These are phyloP conservation scores for Gavia stellata DNA, from an alignment of 2,113 vertebrate species.

Conservation along the genomic window DNA sequence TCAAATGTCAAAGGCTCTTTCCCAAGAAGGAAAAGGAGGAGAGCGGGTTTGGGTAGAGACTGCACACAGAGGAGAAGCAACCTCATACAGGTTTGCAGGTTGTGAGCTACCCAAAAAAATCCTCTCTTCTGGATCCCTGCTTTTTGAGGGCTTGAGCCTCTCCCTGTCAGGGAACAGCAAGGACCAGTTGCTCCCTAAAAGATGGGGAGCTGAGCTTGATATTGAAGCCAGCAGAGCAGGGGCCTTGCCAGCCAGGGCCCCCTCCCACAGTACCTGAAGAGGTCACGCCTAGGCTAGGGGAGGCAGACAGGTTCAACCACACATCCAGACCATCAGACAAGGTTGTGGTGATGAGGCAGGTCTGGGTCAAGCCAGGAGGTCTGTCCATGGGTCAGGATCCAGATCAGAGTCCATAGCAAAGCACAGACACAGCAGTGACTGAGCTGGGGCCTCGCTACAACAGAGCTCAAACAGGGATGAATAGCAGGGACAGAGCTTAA, in stretches of 20 bases:
- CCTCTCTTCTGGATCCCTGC: neutral
- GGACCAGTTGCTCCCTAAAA: neutral
- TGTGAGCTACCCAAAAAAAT: neutral
- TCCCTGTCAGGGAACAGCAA: neutral
- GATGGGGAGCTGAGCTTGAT: neutral
- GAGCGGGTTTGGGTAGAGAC: neutral
- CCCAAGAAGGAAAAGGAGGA: neutral
- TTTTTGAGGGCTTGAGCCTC: neutral
- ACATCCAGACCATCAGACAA: neutral
- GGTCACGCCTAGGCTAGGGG: too few relatives aligned
- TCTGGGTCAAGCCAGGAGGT: neutral
- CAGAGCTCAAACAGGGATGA: neutral
- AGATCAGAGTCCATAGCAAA: neutral
- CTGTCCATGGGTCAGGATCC: too few relatives aligned
- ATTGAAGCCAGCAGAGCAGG: neutral
- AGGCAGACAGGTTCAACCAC: neutral
- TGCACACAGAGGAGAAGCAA: neutral
- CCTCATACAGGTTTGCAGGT: neutral
- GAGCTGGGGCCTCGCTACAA: neutral
- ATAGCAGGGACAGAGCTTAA: neutral
- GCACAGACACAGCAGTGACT: neutral
- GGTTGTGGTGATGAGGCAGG: neutral
- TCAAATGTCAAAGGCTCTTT: neutral
- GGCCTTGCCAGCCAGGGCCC: neutral
- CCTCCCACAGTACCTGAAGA: neutral